A percentile compares a stretch with the other conserved stretches of the same genome.
phyloP scores from a whole-genome alignment of 2,797 vertebrate species.

The Urophycis tenuis region DNA sequence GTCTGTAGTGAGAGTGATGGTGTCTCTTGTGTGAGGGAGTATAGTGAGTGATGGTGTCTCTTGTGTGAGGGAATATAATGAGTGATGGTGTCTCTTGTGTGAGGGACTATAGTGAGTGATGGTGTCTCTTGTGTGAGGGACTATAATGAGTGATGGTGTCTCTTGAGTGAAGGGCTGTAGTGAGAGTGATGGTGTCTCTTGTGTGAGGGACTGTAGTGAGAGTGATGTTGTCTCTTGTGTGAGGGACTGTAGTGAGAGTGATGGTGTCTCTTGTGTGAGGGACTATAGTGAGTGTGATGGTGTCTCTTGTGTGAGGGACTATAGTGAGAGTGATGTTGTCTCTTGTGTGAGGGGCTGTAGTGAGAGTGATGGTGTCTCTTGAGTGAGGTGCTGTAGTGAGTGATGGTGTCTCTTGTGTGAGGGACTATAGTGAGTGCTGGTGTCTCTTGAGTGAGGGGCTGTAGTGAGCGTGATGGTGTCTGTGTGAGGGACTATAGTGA shows the following conservation, averaged over 20 bases:
- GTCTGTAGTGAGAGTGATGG: not conserved
- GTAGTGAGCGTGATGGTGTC: not conserved
- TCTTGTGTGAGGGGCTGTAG: not conserved
- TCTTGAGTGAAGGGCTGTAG: not conserved
- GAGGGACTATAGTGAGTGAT: no score
- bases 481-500: not conserved
- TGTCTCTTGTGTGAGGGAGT: slow-evolving; percentile 7
- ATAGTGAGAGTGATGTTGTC: not conserved
- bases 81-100: no score
- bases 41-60: no score
- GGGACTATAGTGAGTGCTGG: no score
- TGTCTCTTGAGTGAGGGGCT: not conserved
- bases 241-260: no score
- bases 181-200: not conserved
- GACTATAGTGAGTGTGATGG: not conserved
- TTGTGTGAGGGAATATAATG: no score
- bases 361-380: not conserved
- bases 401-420: not conserved
- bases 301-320: not conserved
- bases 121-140: no score
- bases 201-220: not conserved
- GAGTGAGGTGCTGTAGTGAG: not conserved
- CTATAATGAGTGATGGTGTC: not conserved
- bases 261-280: no score
- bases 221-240: not conserved